Evolutionary conservation across 1,140 invertebrate species (phyloP), one percentile per base, ranked within the genome.

Genomic region (Drosophila fuyamai): DNA sequence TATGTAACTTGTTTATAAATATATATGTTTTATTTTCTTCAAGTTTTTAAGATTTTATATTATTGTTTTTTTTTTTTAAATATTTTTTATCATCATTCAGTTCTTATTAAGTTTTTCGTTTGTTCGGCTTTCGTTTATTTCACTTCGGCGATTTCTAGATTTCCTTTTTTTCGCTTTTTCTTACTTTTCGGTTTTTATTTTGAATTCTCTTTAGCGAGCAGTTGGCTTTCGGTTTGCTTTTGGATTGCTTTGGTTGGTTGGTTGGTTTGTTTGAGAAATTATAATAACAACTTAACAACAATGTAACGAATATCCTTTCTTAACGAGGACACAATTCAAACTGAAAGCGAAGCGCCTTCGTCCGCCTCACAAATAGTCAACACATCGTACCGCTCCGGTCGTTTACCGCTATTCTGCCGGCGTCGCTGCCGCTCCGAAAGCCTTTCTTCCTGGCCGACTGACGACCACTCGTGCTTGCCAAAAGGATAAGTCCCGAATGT

Each of bases 281-380:
- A 92, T 91, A 91, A 92, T 92, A 92, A 92, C 91, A 92, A 92
- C 91, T 92, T 91, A 92, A 92, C 83, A 91, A 92, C 91, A 92
- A 92, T 92, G 89, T 91, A 92, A 92, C 91, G 91, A 92, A 92
- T 92, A 92, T 92, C 91, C 91, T 92, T 92, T 91, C 91, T 90
- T 89, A 85, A 90, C 84, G 91, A 92, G 91, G 91, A 92, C 91
- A 92, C 89, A 92, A 92, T 92, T 92, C 79, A 91, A 92, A 92
- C 91, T 92, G 91, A 92, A 91, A 76, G 90, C 88, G 91, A 92
- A 88, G 74, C 62, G 55, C 62, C 47, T 76, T 90, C 85, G 91
- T 89, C 76, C 78, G 81, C 63, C 79, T 92, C 91, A 82, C 82
- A 92, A 92, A 92, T 92, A 92, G 90, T 89, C 90, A 88, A 73